Conservation (phyloP, 2,797 vertebrate species). For the Liasis olivaceus region DNA sequence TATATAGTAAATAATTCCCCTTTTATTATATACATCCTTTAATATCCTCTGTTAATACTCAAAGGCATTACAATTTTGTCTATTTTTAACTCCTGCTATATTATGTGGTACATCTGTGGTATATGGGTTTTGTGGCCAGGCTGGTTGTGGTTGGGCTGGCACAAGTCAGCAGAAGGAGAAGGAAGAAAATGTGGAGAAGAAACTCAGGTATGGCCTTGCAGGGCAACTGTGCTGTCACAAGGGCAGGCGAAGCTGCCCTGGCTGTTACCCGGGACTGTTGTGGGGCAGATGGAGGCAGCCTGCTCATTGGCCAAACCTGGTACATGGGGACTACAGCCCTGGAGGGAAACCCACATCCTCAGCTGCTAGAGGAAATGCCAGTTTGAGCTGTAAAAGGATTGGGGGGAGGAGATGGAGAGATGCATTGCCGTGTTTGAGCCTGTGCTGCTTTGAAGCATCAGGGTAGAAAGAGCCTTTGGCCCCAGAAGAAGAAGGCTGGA, state of each 20-base stretch:
- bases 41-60: background rate
- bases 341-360: background rate
- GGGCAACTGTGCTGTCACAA: background rate
- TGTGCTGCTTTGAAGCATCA: background rate
- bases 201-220: background rate
- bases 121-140: background rate
- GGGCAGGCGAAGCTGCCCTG: background rate
- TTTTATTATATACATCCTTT: background rate
- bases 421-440: background rate
- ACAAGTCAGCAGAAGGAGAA: background rate
- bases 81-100: background rate
- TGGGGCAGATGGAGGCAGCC: background rate
- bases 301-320: background rate
- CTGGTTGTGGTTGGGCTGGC: background rate
- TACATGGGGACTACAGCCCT: background rate
- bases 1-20: background rate
- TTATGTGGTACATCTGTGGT: background rate
- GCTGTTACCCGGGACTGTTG: background rate
- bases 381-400: background rate
- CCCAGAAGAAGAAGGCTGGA: background rate
- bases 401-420: background rate
- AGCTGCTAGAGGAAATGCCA: background rate
- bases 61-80: background rate
- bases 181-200: background rate
- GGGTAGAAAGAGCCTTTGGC: background rate